phyloP scores from a whole-genome alignment of 1,140 invertebrate genomes.

The Drosophila pruinosa region DNA sequence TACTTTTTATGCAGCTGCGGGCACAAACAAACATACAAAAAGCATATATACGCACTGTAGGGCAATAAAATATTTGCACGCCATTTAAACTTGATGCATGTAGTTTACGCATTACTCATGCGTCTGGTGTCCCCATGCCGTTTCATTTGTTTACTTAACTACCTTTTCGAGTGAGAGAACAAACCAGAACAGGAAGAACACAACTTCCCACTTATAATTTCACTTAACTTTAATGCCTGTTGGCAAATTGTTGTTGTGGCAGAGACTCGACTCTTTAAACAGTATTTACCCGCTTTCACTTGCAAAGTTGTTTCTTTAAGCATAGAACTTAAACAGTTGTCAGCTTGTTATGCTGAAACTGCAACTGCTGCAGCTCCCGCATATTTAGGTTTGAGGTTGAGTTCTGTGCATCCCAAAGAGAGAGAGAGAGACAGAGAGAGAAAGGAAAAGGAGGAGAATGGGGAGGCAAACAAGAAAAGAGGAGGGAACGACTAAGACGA shows the following conservation, averaged over 20 bases:
- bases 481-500: background rate
- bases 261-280: conserved; percentile 49
- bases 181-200: conserved; percentile 29
- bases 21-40: conserved; percentile 6
- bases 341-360: conserved; percentile 43
- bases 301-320: conserved; percentile 13
- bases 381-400: conserved; percentile 37
- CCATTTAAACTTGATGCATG: conserved; percentile 58
- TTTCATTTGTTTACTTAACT: background rate
- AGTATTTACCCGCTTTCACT: conserved; percentile 23
- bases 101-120: conserved; percentile 56
- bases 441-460: background rate
- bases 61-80: conserved; percentile 54
- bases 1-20: conserved; percentile 26
- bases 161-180: conserved; percentile 15
- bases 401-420: background rate
- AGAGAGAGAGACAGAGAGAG: background rate
- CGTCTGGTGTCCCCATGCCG: conserved; percentile 8
- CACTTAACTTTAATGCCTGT: conserved; percentile 46
- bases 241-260: conserved; percentile 44
- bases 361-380: conserved; percentile 20
- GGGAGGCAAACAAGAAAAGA: background rate
- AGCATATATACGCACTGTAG: background rate
- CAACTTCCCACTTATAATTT: conserved; percentile 25
- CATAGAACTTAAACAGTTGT: conserved; percentile 40